These are phyloP conservation scores for Melieria picta DNA, from an alignment of 2,888 invertebrate genomes.

Conservation along the genomic window DNA sequence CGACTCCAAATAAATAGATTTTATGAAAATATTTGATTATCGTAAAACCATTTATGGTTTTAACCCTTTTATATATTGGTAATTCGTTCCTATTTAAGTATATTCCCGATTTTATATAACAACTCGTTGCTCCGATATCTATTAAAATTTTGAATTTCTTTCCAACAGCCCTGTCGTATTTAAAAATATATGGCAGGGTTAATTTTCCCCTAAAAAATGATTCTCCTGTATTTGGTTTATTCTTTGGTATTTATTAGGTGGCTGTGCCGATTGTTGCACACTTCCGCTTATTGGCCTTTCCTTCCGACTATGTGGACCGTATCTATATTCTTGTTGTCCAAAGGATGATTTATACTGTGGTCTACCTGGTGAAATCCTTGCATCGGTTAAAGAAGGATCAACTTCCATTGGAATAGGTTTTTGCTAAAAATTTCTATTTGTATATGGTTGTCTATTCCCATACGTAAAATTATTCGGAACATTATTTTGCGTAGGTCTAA, in stretches of 20 bases:
- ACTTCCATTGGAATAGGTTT: too few relatives aligned
- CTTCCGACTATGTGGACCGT: too few relatives aligned
- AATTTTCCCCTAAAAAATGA: slow-evolving; percentile 6
- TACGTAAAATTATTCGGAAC: slow-evolving; percentile 7
- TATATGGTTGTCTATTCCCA: too few relatives aligned
- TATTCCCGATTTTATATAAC: slow-evolving; percentile 1
- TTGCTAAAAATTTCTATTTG: too few relatives aligned
- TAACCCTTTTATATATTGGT: slow-evolving; percentile 10
- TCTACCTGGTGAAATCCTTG: too few relatives aligned
- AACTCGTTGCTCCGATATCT: slow-evolving; percentile 15
- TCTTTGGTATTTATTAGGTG: slow-evolving; percentile 8
- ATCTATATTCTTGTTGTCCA: too few relatives aligned
- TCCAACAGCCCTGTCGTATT: neutral
- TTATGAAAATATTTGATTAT: neutral
- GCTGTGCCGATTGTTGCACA: neutral
- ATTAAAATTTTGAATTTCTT: slow-evolving; percentile 12
- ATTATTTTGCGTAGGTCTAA: neutral
- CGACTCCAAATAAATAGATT: slow-evolving; percentile 19
- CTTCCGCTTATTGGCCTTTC: too few relatives aligned
- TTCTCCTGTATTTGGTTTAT: slow-evolving; percentile 12
- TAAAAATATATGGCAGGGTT: slow-evolving; percentile 3
- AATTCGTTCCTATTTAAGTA: neutral
- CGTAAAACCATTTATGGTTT: slow-evolving; percentile 28
- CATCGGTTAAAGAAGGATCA: too few relatives aligned
- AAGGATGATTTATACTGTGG: too few relatives aligned